Conservation (phyloP, 1,140 invertebrate species). For the Nephila pilipes region DNA sequence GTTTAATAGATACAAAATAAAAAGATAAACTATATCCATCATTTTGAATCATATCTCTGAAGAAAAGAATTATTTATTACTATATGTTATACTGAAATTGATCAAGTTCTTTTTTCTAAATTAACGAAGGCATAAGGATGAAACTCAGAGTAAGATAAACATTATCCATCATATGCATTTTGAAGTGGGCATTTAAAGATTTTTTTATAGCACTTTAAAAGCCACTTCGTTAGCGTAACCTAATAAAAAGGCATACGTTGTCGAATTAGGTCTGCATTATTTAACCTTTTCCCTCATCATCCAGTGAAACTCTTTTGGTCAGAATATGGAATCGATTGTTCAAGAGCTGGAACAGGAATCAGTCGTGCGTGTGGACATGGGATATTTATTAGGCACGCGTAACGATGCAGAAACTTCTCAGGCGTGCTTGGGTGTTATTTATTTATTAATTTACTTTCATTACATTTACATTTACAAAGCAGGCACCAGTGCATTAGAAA, state of each 20-base stretch:
- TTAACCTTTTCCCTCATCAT: slow-evolving; percentile 24
- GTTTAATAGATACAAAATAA: too few species aligned
- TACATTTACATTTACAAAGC: slow-evolving; percentile 39
- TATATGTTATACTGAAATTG: too few species aligned
- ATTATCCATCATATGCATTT: background rate
- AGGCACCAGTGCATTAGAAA: background rate
- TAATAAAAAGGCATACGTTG: slow-evolving; percentile 33
- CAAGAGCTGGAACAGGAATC: slow-evolving; percentile 25
- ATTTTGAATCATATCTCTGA: too few species aligned
- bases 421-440: slow-evolving; percentile 4
- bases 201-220: slow-evolving; percentile 50
- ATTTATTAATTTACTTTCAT: slow-evolving; percentile 53
- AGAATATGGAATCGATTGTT: slow-evolving; percentile 54
- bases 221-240: slow-evolving; percentile 64
- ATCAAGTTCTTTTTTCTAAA: background rate
- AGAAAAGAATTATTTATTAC: too few species aligned
- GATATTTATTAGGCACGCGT: slow-evolving; percentile 53
- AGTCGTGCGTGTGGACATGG: slow-evolving; percentile 46
- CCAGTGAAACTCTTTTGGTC: background rate
- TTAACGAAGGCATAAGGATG: background rate
- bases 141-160: background rate
- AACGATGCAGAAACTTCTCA: slow-evolving; percentile 52
- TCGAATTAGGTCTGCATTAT: slow-evolving; percentile 60
- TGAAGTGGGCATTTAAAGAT: background rate
- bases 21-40: too few species aligned